Evolutionary conservation across 2,113 vertebrate genomes (phyloP).

Genomic region (Xiphophorus maculatus): DNA sequence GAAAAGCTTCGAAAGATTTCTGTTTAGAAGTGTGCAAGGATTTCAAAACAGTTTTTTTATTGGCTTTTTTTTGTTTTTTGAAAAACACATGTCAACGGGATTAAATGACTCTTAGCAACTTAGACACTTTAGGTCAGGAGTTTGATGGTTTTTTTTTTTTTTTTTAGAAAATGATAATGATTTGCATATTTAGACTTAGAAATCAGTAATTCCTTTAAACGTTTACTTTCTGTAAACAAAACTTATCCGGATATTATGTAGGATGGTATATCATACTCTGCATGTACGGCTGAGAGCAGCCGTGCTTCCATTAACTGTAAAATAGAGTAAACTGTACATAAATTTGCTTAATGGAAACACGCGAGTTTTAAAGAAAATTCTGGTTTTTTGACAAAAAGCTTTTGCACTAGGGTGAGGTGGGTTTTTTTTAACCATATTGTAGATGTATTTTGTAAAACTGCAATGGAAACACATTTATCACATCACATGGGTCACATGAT

Average conservation of each 20-base stretch:
- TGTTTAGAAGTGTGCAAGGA: constrained; percentile 27
- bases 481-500: too few species aligned
- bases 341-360: too few species aligned
- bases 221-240: background rate
- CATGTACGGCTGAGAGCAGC: background rate
- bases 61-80: background rate
- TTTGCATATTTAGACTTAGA: constrained; percentile 13
- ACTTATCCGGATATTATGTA: background rate
- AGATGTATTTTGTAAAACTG: too few species aligned
- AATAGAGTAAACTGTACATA: too few species aligned
- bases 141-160: background rate
- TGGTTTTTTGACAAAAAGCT: too few species aligned
- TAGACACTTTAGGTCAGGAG: constrained; percentile 31
- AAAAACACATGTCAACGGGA: constrained; percentile 40
- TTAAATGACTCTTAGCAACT: constrained; percentile 27
- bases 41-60: constrained; percentile 11
- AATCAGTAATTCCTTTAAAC: background rate
- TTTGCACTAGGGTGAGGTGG: too few species aligned
- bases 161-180: background rate
- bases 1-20: constrained; percentile 33
- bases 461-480: too few species aligned
- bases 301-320: too few species aligned
- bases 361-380: too few species aligned
- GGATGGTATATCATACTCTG: background rate
- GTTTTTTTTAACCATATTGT: too few species aligned